Evolutionary conservation across 2,888 invertebrate species (phyloP), one percentile per base, ranked within the genome.

Genomic region (Hemistola chrysoprasaria): DNA sequence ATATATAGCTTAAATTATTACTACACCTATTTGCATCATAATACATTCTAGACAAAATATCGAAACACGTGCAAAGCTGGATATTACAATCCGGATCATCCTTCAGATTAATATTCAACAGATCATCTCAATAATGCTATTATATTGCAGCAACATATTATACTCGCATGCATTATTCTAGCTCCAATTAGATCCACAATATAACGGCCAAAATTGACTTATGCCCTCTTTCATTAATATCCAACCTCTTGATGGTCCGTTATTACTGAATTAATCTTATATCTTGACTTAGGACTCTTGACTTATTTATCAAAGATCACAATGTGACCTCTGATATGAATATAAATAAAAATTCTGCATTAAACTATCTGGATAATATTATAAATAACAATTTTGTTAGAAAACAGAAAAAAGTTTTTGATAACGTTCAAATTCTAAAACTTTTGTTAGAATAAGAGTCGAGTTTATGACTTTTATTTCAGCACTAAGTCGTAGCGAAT

Each of bases 151-250:
- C 8, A 25, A 28, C 24, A 33, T 6, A 29, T 33, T n/a, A n/a
- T n/a, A n/a, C n/a, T n/a, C n/a, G n/a, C n/a, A n/a, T 40, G 33
- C 28, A 33, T 33, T 40, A 40, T 40, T 30, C 22, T 8, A 22
- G 10, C 26, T 28, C 32, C 32, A n/a, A 32, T 28, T 32, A 26
- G 27, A 28, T 41, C 16, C 30, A 22, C 16, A 29, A 40, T 40
- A 35, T 7, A 26, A 16, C 33, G 16, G 23, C 3, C n/a, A 5
- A 32, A 42, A 37, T 42, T 32, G 32, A 37, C 22, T 41, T 41
- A 36, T 36, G 22, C 22, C 24, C 1, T 16, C 16, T 16, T 4
- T 16, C 16, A 16, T 16, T 16, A 16, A 36, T 27, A 26, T 11
- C 27, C 36, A 37, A 41, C 30, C n/a, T n/a, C n/a, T n/a, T n/a